These are phyloP conservation scores for Zeuzera pyrina DNA, from an alignment of 2,888 invertebrate genomes.

Conservation along the genomic window DNA sequence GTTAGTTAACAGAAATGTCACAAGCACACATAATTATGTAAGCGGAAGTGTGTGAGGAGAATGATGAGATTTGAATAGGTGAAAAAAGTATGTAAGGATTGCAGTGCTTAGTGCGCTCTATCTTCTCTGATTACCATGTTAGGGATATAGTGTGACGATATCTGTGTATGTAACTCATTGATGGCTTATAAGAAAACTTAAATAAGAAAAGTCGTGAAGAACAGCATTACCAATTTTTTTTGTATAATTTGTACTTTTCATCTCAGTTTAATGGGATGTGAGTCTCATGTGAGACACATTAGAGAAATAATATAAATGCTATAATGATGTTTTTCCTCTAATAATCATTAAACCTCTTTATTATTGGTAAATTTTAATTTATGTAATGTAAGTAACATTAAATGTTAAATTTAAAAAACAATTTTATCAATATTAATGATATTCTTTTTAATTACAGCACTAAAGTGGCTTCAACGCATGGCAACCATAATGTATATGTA, in stretches of 20 bases:
- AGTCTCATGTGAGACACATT: neutral
- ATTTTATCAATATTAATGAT: constrained; percentile 4
- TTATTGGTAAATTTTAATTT: neutral
- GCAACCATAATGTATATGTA: constrained; percentile 90
- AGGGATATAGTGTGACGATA: too few species aligned
- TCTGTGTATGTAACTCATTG: too few species aligned
- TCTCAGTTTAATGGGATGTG: neutral
- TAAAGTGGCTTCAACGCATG: constrained; percentile 89
- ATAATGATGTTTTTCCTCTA: neutral
- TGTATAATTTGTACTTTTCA: neutral
- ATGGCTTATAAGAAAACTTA: too few species aligned
- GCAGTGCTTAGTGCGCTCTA: too few species aligned
- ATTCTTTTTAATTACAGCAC: constrained; percentile 62
- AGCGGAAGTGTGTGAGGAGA: too few species aligned
- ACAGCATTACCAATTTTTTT: neutral
- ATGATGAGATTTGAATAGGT: too few species aligned
- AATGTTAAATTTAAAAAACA: neutral
- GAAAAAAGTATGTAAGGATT: too few species aligned
- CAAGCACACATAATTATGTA: too few species aligned
- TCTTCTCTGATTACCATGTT: too few species aligned
- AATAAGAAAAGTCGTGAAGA: neutral
- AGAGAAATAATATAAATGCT: neutral
- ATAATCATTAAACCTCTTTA: neutral
- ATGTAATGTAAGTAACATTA: neutral
- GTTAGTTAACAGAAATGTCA: too few species aligned